Base-by-base conservation (phyloP, 2,113 vertebrate species). In the Python bivittatus region DNA sequence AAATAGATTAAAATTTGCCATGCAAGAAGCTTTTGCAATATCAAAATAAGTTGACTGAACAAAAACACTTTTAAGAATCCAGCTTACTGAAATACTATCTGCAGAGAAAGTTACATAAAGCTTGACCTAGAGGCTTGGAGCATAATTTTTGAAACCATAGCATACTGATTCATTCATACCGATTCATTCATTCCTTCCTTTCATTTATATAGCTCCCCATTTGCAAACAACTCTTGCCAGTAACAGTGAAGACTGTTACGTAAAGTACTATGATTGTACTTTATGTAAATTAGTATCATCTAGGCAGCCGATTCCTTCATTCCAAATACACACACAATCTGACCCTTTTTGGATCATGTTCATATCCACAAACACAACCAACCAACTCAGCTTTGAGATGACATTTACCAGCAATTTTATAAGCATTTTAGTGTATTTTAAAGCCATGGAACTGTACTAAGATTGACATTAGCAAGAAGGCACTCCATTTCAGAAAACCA, bases 21-120 rank as follows among this genome's bases (percentile, higher is more conserved):
- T 0, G 57, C 38, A 20, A 93, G 72, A 58, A 92, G 12, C 79
- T 72, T 23, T 25, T 54, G 1, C 20, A 53, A n/a, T 88, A 92
- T 79, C 23, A 44, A 44, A 0, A 60, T 58, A 0, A 52, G 52
- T 23, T 38, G 29, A 0, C 4, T 58, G 44, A 90, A 22, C 1
- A 27, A 2, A 22, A 56, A 42, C 11, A 56, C 0, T 0, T 3
- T 6, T 0, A 0, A 79, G 52, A 88, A 38, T 27, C 11, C n/a
- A 42, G 3, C 13, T 54, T 7, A 33, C 44, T 88, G 68, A 20
- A 83, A n/a, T 17, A 92, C n/a, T 57, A 42, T 54, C 25, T 57
- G 3, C 17, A 38, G 54, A 44, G 53, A 33, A 57, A 44, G 29
- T 42, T 56, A 23, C 12, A 33, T 87, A 42, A 22, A 86, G 58